Evolutionary conservation across 2,888 invertebrate genomes (phyloP), one percentile per base, ranked within the genome.

Genomic region (Sarcophaga carnaria): DNA sequence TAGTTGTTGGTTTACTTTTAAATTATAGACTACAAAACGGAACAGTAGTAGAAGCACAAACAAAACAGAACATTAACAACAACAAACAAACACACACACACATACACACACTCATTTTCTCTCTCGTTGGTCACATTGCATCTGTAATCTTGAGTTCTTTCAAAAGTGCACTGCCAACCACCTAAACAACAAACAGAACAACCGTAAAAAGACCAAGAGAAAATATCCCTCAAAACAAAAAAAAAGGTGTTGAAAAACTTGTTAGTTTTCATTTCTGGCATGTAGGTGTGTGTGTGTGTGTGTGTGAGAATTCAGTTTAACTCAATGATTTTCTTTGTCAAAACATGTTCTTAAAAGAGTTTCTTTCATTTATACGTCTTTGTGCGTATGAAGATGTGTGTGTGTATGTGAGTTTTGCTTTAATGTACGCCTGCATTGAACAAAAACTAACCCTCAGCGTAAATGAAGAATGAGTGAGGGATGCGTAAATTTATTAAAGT

Each of bases 181-280:
- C 49, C 20, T 25, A 78, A 74, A 63, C 63, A 54, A 37, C 62
- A 47, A 64, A 27, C 17, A 64, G n/a, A 75, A 17, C 17, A 63
- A 75, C 37, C 37, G 37, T 37, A 37, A 37, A 37, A 37, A 37
- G 8, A 37, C 37, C 37, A 37, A 37, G 10, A 25, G 17, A 67
- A 66, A 20, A 27, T 14, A 54, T 37, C 37, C 37, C 37, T 37
- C 37, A 37, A 37, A 4, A 27, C 2, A 6, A 37, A 12, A 12
- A 27, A 71, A 79, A 71, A 79, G 71, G 71, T 80, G 80, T 80
- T 72, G 64, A 80, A 72, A 80, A 67, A 49, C 37, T 54, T 80
- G 64, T 59, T 80, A 45, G 64, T 64, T 64, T 72, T 79, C 59
- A 20, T 72, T 45, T 64, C 25, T 37, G 8, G 37, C 37, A 37